Evolutionary conservation across 2,113 vertebrate species (phyloP), one percentile per base, ranked within the genome.

Genomic region (Coryphaenoides rupestris): DNA sequence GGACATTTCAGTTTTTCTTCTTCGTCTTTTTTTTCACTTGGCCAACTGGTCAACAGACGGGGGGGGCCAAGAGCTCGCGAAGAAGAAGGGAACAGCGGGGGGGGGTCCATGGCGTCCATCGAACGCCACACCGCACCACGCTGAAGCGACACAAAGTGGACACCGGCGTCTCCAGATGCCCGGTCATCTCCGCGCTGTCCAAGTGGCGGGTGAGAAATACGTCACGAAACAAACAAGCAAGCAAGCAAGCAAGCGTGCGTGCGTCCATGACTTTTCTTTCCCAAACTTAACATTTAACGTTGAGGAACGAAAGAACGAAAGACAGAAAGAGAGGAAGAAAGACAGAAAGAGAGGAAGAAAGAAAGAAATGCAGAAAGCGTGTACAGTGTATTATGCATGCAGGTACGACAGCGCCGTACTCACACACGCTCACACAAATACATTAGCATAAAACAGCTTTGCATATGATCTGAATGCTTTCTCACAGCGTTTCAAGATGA

Each of bases 371-470:
- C 16, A 69, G 59, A 68, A 53, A 63, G 72, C 0, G 65, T 72
- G 65, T 23, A 23, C 49, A 55, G 72, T 75, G 74, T 73, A 68
- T 78, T 82, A 69, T 78, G 76, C 76, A 71, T 70, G 66, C 73
- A 2, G 60, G 66, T 69, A 65, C 15, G 22, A 79, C 55, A 58
- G 56, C 6, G 53, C 75, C 68, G 73, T 69, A 65, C 73, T 78
- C 76, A 70, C 75, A 72, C 76, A 68, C 76, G 77, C 73, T 77
- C 75, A 75, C 24, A 62, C 28, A 33, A 33, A 33, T 33, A 33
- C 64, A 82, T 84, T 84, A 84, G 77, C 84, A 85, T 86, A 82
- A 84, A 84, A 77, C 72, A 80, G 79, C 82, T 86, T 83, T 84
- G 78, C 79, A 78, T 84, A 79, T 81, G 76, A 84, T 82, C 79